Conservation (phyloP, 2,797 vertebrate species). For the Fratercula arctica region DNA sequence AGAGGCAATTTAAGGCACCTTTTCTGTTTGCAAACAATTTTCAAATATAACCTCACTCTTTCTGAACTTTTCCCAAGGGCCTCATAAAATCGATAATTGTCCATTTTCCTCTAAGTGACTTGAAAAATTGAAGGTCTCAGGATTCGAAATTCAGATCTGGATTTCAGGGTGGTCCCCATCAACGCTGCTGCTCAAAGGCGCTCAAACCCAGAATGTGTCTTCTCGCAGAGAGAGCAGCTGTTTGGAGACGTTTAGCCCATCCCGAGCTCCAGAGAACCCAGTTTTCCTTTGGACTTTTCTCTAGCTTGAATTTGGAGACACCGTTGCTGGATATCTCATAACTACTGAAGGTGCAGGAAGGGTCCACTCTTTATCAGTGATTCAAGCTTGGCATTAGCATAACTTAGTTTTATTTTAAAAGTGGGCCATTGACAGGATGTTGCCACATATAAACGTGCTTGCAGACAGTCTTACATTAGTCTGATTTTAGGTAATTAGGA, state of each 20-base stretch:
- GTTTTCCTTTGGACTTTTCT: not conserved
- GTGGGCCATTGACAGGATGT: not conserved
- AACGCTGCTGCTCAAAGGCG: not conserved
- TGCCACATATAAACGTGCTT: not conserved
- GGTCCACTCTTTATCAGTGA: not conserved
- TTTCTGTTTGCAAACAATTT: slow-evolving; percentile 78
- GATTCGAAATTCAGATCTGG: slow-evolving; percentile 34
- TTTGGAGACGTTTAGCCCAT: not conserved
- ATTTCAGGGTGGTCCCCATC: not conserved
- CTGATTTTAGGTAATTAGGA: not conserved
- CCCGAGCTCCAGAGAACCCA: not conserved
- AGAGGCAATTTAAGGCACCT: slow-evolving; percentile 76
- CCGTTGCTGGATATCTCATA: not conserved
- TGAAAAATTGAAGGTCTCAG: slow-evolving; percentile 29
- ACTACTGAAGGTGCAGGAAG: not conserved
- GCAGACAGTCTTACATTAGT: not conserved
- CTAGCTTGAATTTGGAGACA: not conserved
- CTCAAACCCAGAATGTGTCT: not conserved
- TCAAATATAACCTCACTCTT: slow-evolving; percentile 72
- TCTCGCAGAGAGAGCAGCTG: not conserved
- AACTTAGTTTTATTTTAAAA: not conserved
- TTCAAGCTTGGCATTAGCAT: not conserved
- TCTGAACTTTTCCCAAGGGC: slow-evolving; percentile 70
- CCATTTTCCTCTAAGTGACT: slow-evolving; percentile 62
- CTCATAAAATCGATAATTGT: slow-evolving; percentile 72